Percentiles rank a stretch among this genome's conserved stretches.
These are phyloP conservation scores for Aspiorhynchus laticeps DNA, from an alignment of 2,113 vertebrate species.

Conservation along the genomic window DNA sequence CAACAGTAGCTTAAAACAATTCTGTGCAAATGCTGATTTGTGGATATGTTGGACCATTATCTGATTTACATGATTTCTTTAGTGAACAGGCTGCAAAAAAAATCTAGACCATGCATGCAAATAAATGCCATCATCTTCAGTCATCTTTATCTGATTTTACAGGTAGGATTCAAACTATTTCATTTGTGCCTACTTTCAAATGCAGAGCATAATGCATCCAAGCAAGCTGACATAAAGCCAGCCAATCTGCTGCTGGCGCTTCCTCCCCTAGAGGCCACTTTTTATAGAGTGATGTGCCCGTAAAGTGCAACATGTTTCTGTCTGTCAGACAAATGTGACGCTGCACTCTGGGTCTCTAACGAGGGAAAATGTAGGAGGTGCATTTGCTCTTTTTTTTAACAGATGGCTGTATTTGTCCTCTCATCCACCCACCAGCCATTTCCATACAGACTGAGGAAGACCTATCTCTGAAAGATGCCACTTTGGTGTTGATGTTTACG, in stretches of 20 bases:
- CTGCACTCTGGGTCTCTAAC: constrained; percentile 25
- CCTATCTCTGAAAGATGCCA: constrained; percentile 6
- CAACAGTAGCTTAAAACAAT: background rate
- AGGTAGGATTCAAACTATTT: constrained; percentile 3
- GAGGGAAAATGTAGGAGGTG: constrained; percentile 14
- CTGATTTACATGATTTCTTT: background rate
- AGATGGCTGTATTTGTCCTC: constrained; percentile 37
- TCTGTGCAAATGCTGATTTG: background rate
- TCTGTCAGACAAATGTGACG: constrained; percentile 37
- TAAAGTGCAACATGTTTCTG: constrained; percentile 26
- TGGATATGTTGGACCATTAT: background rate
- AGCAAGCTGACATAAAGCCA: constrained; percentile 15
- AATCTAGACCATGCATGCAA: background rate
- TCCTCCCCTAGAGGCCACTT: constrained; percentile 15
- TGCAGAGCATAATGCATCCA: background rate
- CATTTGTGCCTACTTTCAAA: background rate
- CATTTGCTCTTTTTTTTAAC: constrained; percentile 42
- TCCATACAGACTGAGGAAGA: constrained; percentile 1
- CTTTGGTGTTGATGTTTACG: background rate
- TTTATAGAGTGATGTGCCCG: constrained; percentile 11
- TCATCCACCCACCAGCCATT: constrained; percentile 38
- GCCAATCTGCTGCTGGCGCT: constrained; percentile 8
- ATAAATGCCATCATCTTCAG: background rate
- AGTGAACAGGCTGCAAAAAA: background rate
- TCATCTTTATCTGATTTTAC: background rate